Conservation (phyloP, 1,140 invertebrate species). For the Chrysopa pallens region DNA sequence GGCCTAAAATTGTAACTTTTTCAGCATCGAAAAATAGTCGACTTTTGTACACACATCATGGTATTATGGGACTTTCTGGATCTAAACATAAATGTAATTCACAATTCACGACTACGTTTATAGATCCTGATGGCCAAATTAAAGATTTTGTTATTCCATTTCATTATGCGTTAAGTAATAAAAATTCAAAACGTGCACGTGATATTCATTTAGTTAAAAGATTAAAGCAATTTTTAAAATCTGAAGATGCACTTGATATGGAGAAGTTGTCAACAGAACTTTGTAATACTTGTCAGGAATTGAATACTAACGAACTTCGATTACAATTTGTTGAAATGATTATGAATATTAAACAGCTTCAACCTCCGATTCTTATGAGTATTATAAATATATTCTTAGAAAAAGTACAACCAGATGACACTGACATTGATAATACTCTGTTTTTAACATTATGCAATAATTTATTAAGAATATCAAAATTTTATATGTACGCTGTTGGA, state of each 20-base stretch:
- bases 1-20: conserved; percentile 76
- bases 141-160: conserved; percentile 77
- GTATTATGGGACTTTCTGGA: conserved; percentile 44
- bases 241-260: conserved; percentile 26
- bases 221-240: conserved; percentile 45
- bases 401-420: conserved; percentile 11
- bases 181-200: conserved; percentile 66
- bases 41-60: conserved; percentile 60
- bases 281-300: conserved; percentile 33
- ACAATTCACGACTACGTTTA: conserved; percentile 53
- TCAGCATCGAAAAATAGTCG: conserved; percentile 68
- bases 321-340: conserved; percentile 54
- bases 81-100: conserved; percentile 24
- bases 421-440: conserved; percentile 5
- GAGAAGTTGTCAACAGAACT: conserved; percentile 31
- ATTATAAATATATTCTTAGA: conserved; percentile 29
- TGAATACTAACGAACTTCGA: conserved; percentile 55
- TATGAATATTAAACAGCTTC: conserved; percentile 37
- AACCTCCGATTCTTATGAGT: conserved; percentile 30
- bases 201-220: conserved; percentile 75
- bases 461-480: conserved; percentile 15
- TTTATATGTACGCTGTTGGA: conserved; percentile 11
- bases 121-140: conserved; percentile 63
- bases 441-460: conserved; percentile 15
- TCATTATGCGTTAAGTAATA: conserved; percentile 71